Base-by-base conservation (phyloP, 2,888 invertebrate genomes). In the Leptopterna dolabrata region DNA sequence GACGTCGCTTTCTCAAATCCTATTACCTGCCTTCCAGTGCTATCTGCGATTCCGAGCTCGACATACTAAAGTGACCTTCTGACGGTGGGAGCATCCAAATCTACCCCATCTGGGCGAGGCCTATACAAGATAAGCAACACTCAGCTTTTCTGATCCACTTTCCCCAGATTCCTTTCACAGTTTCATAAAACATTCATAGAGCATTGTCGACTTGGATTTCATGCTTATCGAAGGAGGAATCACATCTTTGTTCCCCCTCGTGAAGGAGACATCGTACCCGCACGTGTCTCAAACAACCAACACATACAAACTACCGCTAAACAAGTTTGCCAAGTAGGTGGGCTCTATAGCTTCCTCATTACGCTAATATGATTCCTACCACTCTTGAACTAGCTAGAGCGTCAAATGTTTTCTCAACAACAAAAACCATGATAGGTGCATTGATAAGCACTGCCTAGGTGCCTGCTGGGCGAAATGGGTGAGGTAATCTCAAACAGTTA, bases 1-100 rank as follows among this genome's bases (percentile, higher is more conserved):
- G 86, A 86, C 76, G 47, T 86, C 78, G 86, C 51, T 76, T 47
- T 45, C 51, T 76, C 27, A 86, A 86, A 86, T 86, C 86, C 86
- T 86, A 86, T 86, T 86, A 86, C 86, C 36, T 30, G 29, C 63
- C 63, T 13, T 9, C 29, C 45, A 51, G 63, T 19, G 55, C 78
- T 86, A 86, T 86, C 86, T 83, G 41, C 16, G 30, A 29, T 71
- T 83, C 63, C 86, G 14, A 73, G 51, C 51, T 47, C 55, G 55
- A 81, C 55, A 81, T 63, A 73, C 86, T 78, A 51, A 86, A 86
- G 86, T 78, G 86, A 76, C 63, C 86, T 43, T 76, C 70, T 36
- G 70, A 78, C 63, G 63, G 24, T 55, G 45, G 30, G 76, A 78
- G 86, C 86, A 86, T 86, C 86, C 86, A 78, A 86, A 86, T 55